phyloP scores from a whole-genome alignment of 2,113 vertebrate genomes.

The Lutjanus erythropterus region DNA sequence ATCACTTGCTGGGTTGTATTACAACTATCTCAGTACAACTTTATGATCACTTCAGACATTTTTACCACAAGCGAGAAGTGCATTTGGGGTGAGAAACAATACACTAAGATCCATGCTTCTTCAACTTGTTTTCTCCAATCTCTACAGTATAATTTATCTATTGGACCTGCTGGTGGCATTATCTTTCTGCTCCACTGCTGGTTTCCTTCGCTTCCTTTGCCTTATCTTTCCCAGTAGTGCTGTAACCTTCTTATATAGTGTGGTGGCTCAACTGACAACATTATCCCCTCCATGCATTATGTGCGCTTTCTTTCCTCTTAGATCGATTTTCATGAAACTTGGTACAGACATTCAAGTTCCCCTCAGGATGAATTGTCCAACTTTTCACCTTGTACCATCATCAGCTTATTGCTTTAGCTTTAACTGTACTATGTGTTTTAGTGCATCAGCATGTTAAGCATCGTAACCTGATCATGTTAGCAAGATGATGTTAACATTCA shows the following conservation, averaged over 20 bases:
- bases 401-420: no score
- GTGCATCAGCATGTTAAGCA: no score
- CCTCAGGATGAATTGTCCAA: background rate
- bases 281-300: constrained; percentile 21
- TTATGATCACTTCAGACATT: constrained; percentile 39
- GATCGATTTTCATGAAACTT: background rate
- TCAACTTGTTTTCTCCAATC: constrained; percentile 1
- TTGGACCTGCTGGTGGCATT: background rate
- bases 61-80: constrained; percentile 15
- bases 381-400: background rate
- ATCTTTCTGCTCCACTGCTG: background rate
- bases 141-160: background rate
- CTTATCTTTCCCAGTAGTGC: constrained; percentile 7
- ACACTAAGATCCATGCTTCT: background rate
- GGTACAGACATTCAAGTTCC: background rate
- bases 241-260: constrained; percentile 5
- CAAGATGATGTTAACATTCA: no score
- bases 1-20: background rate
- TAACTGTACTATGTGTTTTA: no score
- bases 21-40: constrained; percentile 27
- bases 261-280: constrained; percentile 6
- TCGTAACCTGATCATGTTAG: no score
- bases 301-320: background rate
- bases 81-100: background rate
- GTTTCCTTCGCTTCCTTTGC: constrained; percentile 4